Evolutionary conservation across 2,888 invertebrate species (phyloP).

Genomic region (Zhuqinia jingwanae): DNA sequence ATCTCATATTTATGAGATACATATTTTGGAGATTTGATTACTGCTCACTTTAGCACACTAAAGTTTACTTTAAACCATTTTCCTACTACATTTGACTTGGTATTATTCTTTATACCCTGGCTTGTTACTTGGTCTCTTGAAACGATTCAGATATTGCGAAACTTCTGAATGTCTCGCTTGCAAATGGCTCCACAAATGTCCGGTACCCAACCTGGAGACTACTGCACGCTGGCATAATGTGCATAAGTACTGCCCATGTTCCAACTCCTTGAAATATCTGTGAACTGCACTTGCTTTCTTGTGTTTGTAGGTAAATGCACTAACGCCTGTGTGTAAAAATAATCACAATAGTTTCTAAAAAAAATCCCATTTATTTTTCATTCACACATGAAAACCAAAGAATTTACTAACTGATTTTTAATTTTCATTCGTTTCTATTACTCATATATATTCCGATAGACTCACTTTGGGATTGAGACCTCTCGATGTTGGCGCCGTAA

Average conservation of each 20-base stretch:
- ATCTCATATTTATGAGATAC: too few relatives aligned
- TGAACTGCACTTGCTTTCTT: slow-evolving; percentile 25
- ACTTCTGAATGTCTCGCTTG: slow-evolving; percentile 11
- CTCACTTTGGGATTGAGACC: not conserved
- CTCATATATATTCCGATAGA: too few relatives aligned
- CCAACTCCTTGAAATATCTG: not conserved
- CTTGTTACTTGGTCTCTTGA: not conserved
- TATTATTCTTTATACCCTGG: not conserved
- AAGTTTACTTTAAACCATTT: too few relatives aligned
- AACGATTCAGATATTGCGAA: not conserved
- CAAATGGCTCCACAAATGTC: slow-evolving; percentile 26
- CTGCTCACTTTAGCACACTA: too few relatives aligned
- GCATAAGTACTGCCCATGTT: slow-evolving; percentile 9
- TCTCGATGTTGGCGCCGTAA: not conserved
- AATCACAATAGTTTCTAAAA: not conserved
- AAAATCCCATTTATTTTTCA: too few relatives aligned
- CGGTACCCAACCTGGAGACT: not conserved
- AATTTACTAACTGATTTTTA: too few relatives aligned
- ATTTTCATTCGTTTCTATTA: too few relatives aligned
- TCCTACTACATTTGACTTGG: too few relatives aligned
- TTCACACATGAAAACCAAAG: too few relatives aligned
- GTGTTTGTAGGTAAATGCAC: not conserved
- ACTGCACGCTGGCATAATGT: not conserved
- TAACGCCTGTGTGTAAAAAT: slow-evolving; percentile 5
- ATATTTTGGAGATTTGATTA: too few relatives aligned